A percentile compares a stretch with the other conserved stretches of the same genome.
These are phyloP conservation scores for Zootoca vivipara DNA, from an alignment of 2,113 vertebrate genomes.

Conservation along the genomic window DNA sequence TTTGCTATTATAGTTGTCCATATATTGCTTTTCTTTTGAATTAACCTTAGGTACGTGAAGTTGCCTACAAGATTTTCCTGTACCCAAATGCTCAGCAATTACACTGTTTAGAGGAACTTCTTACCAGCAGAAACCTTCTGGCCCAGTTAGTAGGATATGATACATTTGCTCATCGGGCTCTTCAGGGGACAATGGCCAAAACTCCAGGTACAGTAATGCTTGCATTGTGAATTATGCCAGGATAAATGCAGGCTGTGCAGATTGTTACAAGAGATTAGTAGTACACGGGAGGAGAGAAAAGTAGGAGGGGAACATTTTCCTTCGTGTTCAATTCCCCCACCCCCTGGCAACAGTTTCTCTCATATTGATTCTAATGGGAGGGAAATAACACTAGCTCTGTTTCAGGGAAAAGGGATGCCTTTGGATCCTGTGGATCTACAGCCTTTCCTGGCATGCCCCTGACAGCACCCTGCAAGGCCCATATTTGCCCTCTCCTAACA, in stretches of 20 bases:
- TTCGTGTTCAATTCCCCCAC: no score
- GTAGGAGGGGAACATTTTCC: no score
- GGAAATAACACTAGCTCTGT: no score
- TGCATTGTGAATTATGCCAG: background rate
- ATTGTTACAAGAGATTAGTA: background rate
- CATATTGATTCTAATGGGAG: no score
- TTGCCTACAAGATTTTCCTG: conserved; percentile 94
- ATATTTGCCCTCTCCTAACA: no score
- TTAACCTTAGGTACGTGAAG: conserved; percentile 87
- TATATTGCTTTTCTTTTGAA: background rate
- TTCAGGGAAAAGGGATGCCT: no score
- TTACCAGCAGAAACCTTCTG: conserved; percentile 84
- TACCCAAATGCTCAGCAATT: conserved; percentile 85
- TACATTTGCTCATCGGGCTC: conserved; percentile 89
- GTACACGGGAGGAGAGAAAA: no score
- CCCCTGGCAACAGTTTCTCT: no score
- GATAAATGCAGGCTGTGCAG: background rate
- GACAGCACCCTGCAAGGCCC: no score
- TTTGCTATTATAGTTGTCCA: background rate
- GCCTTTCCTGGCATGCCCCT: no score
- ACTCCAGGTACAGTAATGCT: conserved; percentile 88
- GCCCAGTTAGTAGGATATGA: conserved; percentile 91
- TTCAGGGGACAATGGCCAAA: conserved; percentile 93
- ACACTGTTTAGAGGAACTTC: conserved; percentile 86
- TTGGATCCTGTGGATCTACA: no score